These are phyloP conservation scores for Xestia sexstrigata DNA, from an alignment of 2,888 invertebrate species.

Conservation along the genomic window DNA sequence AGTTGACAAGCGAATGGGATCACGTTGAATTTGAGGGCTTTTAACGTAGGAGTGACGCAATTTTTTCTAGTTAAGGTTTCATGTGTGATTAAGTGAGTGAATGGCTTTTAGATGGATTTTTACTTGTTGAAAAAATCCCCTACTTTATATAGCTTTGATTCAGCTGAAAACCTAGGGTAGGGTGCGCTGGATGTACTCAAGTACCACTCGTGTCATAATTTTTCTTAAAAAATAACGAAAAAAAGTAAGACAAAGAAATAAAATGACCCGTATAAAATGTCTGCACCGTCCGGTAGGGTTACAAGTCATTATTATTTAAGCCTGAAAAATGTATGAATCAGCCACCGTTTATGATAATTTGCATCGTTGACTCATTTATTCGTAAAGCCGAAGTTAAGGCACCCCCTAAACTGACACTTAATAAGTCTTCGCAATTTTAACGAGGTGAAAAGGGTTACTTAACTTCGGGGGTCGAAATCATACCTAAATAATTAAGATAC, in stretches of 20 bases:
- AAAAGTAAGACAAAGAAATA: not conserved
- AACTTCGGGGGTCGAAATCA: slow-evolving; percentile 58
- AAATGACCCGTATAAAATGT: not conserved
- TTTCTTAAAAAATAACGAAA: not conserved
- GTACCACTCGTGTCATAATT: not conserved
- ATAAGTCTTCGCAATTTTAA: slow-evolving; percentile 70
- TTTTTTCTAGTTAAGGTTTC: slow-evolving; percentile 5
- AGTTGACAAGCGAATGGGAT: slow-evolving; percentile 14
- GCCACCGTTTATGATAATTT: slow-evolving; percentile 66
- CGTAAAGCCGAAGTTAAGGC: slow-evolving; percentile 60
- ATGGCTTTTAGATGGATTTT: no score
- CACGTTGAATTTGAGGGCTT: not conserved
- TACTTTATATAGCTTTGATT: no score
- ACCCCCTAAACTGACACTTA: slow-evolving; percentile 61
- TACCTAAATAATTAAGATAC: slow-evolving; percentile 63
- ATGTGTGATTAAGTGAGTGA: no score
- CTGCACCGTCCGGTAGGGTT: slow-evolving; percentile 6
- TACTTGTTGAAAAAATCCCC: no score
- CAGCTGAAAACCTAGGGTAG: not conserved
- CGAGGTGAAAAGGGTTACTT: slow-evolving; percentile 62
- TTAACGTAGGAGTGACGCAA: not conserved
- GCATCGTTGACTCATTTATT: slow-evolving; percentile 66
- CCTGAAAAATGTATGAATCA: slow-evolving; percentile 65
- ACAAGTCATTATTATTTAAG: slow-evolving; percentile 48
- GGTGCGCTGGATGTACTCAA: not conserved